phyloP scores from a whole-genome alignment of 2,797 vertebrate genomes.

The Rhincodon typus region DNA sequence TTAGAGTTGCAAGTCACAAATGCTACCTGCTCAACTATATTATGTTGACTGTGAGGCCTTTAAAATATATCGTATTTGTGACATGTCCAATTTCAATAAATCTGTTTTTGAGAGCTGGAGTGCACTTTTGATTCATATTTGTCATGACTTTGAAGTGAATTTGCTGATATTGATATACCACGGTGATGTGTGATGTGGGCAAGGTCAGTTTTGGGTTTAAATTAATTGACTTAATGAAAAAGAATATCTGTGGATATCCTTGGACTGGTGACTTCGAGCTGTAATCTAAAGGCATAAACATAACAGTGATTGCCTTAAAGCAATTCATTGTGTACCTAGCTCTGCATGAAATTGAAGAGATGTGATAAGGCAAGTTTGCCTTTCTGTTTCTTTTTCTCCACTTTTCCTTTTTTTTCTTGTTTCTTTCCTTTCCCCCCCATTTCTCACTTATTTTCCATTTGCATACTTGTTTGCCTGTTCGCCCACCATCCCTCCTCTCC shows the following conservation, averaged over 20 bases:
- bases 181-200: background rate
- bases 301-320: background rate
- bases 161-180: background rate
- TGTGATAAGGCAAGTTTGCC: background rate
- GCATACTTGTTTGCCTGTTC: background rate
- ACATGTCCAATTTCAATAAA: background rate
- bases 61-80: background rate
- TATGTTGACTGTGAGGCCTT: background rate
- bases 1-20: background rate
- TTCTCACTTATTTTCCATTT: background rate
- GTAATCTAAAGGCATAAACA: background rate
- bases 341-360: background rate
- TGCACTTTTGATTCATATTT: background rate
- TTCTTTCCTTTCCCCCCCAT: background rate
- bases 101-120: background rate
- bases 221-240: background rate
- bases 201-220: background rate
- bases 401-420: background rate
- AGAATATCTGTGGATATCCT: background rate
- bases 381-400: background rate
- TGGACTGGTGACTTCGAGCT: background rate
- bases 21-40: background rate
- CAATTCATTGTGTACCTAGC: background rate
- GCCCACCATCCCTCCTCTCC: fast-evolving
- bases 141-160: background rate